Conservation (phyloP, 2,888 invertebrate species). For the Calephelis perditalis region DNA sequence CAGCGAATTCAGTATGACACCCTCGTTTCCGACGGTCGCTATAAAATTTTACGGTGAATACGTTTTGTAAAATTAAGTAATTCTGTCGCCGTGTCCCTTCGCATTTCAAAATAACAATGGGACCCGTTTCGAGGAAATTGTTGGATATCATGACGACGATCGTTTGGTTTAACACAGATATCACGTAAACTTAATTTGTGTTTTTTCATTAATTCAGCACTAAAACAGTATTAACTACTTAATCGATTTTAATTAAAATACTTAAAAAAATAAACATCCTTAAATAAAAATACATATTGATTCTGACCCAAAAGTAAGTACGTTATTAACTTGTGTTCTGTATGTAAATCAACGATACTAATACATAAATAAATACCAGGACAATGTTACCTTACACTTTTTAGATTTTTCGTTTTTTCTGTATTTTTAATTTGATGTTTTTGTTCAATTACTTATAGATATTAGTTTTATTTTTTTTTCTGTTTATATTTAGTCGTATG, state of each 20-base stretch:
- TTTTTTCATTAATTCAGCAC: background rate
- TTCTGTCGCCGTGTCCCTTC: slow-evolving; percentile 34
- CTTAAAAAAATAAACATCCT: no score
- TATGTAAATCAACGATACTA: no score
- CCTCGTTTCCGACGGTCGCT: slow-evolving; percentile 49
- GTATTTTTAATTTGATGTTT: no score
- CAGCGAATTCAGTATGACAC: slow-evolving; percentile 40
- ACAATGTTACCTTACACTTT: no score
- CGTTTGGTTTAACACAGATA: slow-evolving; percentile 29
- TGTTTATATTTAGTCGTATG: no score
- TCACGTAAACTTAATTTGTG: slow-evolving; percentile 7
- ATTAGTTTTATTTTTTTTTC: no score
- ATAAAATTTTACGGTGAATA: slow-evolving; percentile 67
- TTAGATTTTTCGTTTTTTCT: no score
- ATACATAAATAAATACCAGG: no score
- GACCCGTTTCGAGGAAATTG: slow-evolving; percentile 37
- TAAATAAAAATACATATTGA: no score
- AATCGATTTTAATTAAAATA: slow-evolving; percentile 15
- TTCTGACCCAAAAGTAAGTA: no score
- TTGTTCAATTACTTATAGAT: no score
- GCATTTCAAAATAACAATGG: slow-evolving; percentile 38
- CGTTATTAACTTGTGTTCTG: no score
- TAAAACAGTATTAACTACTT: background rate
- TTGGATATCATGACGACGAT: slow-evolving; percentile 35
- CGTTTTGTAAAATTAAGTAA: slow-evolving; percentile 63